Evolutionary conservation across 2,113 vertebrate genomes (phyloP).

Genomic region (Mesitornis unicolor): DNA sequence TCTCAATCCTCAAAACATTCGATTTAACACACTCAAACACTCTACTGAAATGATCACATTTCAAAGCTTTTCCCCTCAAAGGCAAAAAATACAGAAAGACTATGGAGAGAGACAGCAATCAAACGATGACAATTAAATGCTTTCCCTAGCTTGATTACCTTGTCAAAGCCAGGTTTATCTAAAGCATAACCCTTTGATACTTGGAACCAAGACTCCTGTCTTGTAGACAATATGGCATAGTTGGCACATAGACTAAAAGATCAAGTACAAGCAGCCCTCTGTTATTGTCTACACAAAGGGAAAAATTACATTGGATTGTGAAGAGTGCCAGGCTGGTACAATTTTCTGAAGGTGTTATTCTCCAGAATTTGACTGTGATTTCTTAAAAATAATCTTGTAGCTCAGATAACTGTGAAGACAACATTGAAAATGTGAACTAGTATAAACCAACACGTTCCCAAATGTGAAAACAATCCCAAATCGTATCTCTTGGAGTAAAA

Average conservation of each 20-base stretch:
- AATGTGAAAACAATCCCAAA: neutral
- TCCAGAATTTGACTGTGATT: conserved; percentile 7
- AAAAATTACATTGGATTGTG: neutral
- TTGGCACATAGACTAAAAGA: conserved; percentile 25
- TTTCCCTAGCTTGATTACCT: neutral
- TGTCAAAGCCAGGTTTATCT: neutral
- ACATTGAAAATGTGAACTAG: conserved; percentile 37
- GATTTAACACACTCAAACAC: neutral
- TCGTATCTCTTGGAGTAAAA: neutral
- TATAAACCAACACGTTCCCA: neutral
- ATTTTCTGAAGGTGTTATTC: conserved; percentile 43
- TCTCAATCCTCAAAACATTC: neutral
- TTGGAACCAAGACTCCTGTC: conserved; percentile 12
- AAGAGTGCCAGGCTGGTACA: neutral
- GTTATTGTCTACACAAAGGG: conserved; percentile 2
- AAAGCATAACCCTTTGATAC: conserved; percentile 7
- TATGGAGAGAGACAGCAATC: neutral
- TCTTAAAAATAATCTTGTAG: conserved; percentile 49
- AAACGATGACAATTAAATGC: neutral
- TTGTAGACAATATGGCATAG: conserved; percentile 44
- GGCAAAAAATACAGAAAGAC: neutral
- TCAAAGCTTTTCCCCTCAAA: neutral
- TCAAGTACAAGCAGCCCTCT: neutral
- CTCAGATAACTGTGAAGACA: conserved; percentile 40
- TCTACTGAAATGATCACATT: neutral